Base-by-base conservation (phyloP, 2,797 vertebrate species). In the Basileuterus tristriatus region DNA sequence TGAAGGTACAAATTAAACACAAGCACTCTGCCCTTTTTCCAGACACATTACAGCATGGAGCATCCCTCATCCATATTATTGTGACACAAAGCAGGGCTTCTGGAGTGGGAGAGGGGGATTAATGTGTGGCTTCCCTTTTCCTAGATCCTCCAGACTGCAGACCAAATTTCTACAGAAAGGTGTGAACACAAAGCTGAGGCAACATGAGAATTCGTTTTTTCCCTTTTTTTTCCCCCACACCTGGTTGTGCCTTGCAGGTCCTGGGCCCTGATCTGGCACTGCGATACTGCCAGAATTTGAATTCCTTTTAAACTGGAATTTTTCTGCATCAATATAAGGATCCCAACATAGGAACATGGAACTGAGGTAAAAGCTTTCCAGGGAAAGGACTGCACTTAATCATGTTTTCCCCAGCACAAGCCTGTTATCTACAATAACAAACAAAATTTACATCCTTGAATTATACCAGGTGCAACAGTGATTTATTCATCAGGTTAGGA, bases 401-500 rank as follows among this genome's bases (percentile, higher is more conserved):
- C 79, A 24, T 62, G 39, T 84, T 84, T 86, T 91, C 55, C 79
- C 30, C 81, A 96, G 80, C 27, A 78, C 50, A 79, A 85, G 60
- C 50, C 44, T 5, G 26, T 92, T 93, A 96, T 88, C 94, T 90
- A 70, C 58, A 79, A 81, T 70, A 95, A 94, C 86, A 94, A 95
- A 79, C 63, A 89, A 80, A 78, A 84, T 80, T 75, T 94, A 65
- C 63, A 80, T 65, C 81, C 79, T 69, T 92, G 68, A 89, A 85
- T 91, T 87, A 87, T 71, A 85, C 53, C 82, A 93, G 64, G 83
- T 82, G 68, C 71, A 95, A 83, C 91, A 96, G 90, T 41, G 49
- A 94, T 95, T 94, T 85, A 89, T 69, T 78, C 56, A 63, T 72
- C 83, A 89, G 67, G 89, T 95, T 95, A 79, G 81, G 90, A 93